A percentile compares a stretch with the other conserved stretches of the same genome.
Evolutionary conservation across 2,888 invertebrate species (phyloP).

Genomic region (Megaustenia siamemsis): DNA sequence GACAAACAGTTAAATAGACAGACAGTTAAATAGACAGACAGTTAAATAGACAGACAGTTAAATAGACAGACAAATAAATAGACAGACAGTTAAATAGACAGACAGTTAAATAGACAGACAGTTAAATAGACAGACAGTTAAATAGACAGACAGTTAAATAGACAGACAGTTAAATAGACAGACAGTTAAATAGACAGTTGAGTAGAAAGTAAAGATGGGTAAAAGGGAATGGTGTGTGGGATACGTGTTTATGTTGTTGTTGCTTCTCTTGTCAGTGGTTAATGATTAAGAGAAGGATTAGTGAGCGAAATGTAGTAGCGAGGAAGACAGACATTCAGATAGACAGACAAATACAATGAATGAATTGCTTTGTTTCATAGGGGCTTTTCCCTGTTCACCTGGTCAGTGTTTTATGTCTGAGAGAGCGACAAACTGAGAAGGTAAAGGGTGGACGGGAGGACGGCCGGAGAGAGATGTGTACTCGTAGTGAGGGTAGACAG

Average conservation of each 20-base stretch:
- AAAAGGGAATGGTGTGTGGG: not conserved
- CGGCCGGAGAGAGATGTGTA: too few species aligned
- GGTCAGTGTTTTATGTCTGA: not conserved
- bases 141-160: too few species aligned
- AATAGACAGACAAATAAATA: not conserved
- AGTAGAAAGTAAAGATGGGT: not conserved
- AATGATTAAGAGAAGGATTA: not conserved
- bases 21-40: not conserved
- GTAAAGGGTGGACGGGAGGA: not conserved
- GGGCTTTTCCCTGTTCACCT: too few species aligned
- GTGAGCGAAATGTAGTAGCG: not conserved
- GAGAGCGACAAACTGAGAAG: not conserved
- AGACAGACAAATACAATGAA: too few species aligned
- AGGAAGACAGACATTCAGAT: not conserved
- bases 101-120: slow-evolving; percentile 8
- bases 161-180: not conserved
- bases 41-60: not conserved
- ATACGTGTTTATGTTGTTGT: not conserved
- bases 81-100: slow-evolving; percentile 14
- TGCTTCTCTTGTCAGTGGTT: not conserved
- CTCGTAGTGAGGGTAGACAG: too few species aligned
- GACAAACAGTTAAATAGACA: too few species aligned
- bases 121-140: not conserved
- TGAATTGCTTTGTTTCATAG: too few species aligned
- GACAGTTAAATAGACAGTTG: not conserved